phyloP scores from a whole-genome alignment of 2,888 invertebrate genomes.

The Timema podura region DNA sequence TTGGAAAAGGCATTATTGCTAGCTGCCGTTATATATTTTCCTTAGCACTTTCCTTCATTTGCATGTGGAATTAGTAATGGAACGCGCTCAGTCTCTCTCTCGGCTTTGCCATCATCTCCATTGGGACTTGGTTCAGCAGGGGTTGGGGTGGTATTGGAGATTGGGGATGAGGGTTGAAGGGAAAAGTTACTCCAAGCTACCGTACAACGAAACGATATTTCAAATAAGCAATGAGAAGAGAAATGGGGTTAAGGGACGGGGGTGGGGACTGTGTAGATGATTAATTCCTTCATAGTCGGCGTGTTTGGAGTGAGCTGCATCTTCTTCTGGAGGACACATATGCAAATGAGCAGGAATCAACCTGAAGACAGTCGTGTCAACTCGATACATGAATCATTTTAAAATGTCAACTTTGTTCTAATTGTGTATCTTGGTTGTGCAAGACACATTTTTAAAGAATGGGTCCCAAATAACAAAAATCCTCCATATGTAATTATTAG shows the following conservation, averaged over 20 bases:
- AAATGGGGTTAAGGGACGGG: constrained; percentile 15
- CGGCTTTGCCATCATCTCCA: constrained; percentile 27
- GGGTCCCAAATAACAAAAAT: too few species aligned
- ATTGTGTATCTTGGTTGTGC: too few species aligned
- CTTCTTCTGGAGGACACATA: too few species aligned
- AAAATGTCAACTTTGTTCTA: too few species aligned
- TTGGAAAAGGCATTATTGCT: constrained; percentile 27
- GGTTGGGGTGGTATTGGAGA: constrained; percentile 16
- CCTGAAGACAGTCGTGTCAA: too few species aligned
- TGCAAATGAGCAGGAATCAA: too few species aligned
- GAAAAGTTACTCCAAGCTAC: constrained; percentile 1
- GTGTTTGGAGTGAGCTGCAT: neutral
- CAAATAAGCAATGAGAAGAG: constrained; percentile 30
- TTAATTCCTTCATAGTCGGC: neutral
- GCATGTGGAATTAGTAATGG: constrained; percentile 33
- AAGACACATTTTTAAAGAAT: too few species aligned
- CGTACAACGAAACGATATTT: constrained; percentile 27
- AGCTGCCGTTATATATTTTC: constrained; percentile 32
- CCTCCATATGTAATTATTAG: too few species aligned
- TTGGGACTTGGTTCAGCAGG: constrained; percentile 22
- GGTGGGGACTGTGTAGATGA: neutral
- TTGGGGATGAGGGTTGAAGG: constrained; percentile 9
- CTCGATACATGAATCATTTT: too few species aligned
- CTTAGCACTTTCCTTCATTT: constrained; percentile 34
- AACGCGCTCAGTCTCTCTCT: constrained; percentile 19